Percentiles rank a stretch among this genome's conserved stretches.
Evolutionary conservation across 2,797 vertebrate species (phyloP).

Genomic region (Notamacropus eugenii): DNA sequence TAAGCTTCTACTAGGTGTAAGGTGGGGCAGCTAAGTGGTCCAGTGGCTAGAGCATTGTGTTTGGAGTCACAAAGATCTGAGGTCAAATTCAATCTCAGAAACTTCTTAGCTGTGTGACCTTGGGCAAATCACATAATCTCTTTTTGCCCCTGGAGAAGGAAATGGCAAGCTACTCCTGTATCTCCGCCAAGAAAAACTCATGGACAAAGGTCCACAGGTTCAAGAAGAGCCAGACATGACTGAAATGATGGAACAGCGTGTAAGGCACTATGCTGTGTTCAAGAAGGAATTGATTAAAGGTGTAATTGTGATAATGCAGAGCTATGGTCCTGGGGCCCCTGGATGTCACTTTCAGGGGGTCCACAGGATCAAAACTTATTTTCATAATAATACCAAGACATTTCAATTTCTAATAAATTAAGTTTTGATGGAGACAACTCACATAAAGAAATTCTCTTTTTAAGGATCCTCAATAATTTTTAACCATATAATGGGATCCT

Average conservation of each 20-base stretch:
- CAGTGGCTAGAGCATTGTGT: background rate
- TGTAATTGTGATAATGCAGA: background rate
- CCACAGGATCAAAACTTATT: background rate
- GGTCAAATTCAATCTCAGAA: background rate
- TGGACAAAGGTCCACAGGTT: background rate
- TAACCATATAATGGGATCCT: background rate
- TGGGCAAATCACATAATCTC: background rate
- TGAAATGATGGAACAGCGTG: background rate
- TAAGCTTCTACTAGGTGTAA: background rate
- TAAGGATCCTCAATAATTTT: background rate
- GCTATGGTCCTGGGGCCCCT: background rate
- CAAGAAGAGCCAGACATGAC: background rate
- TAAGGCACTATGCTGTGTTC: background rate
- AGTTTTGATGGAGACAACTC: background rate
- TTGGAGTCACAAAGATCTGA: background rate
- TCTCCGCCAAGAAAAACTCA: background rate
- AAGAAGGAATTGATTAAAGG: background rate
- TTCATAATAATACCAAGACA: background rate
- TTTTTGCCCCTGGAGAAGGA: background rate
- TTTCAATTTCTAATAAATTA: background rate
- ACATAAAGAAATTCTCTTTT: background rate
- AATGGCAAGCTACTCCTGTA: background rate
- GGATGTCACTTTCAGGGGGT: background rate
- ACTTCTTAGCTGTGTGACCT: background rate
- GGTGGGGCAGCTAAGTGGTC: fast-evolving